These are phyloP conservation scores for Corvus moneduloides DNA, from an alignment of 2,113 vertebrate genomes.

Conservation along the genomic window DNA sequence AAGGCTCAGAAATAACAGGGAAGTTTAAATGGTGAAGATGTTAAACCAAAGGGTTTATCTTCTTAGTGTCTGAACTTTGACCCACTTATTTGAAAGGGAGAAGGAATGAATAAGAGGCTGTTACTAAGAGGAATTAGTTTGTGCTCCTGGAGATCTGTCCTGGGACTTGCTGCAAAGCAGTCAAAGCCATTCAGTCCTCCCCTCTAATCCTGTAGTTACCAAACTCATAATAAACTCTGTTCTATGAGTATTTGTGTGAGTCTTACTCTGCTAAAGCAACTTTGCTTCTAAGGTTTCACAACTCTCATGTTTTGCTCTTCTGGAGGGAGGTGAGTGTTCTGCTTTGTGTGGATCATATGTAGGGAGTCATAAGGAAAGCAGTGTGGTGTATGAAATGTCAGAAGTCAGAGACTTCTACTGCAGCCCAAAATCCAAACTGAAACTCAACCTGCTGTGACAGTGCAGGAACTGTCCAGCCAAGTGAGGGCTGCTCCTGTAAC, in stretches of 20 bases:
- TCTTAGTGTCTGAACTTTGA: constrained; percentile 69
- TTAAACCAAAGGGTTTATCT: constrained; percentile 68
- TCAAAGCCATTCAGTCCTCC: neutral
- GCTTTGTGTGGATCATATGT: neutral
- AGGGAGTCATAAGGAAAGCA: neutral
- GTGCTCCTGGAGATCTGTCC: neutral
- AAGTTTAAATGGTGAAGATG: constrained; percentile 74
- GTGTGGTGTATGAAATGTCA: neutral
- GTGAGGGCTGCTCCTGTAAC: neutral
- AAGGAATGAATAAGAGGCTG: constrained; percentile 32
- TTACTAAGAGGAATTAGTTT: constrained; percentile 38
- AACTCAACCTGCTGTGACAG: neutral
- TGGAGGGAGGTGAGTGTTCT: neutral
- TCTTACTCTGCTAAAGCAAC: neutral
- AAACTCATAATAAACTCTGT: neutral
- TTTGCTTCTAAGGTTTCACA: neutral
- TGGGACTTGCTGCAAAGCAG: neutral
- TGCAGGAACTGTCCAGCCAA: neutral
- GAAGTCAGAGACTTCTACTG: neutral
- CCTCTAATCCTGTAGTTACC: neutral
- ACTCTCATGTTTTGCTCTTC: neutral
- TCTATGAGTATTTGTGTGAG: neutral
- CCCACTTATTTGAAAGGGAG: constrained; percentile 35
- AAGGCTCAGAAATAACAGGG: constrained; percentile 77
- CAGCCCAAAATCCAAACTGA: neutral